Base-by-base conservation (phyloP, 2,113 vertebrate genomes). In the Caretta caretta region DNA sequence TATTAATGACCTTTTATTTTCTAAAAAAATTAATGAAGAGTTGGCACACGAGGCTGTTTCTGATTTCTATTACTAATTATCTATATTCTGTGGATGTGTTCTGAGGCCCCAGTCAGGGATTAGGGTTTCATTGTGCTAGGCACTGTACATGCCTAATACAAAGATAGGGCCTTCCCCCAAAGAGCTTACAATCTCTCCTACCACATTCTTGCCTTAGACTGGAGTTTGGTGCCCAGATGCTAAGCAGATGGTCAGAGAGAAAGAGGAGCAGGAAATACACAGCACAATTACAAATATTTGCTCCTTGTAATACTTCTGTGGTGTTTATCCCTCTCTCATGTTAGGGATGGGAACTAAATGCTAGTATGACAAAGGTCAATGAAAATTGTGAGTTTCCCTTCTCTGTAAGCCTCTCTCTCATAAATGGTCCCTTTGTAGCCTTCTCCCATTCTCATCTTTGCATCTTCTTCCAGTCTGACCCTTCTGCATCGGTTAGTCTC, bases 61-160 rank as follows among this genome's bases (percentile, higher is more conserved):
- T 5, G 81, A 79, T 48, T 85, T 38, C 56, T 48, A 48, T 19
- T 31, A 49, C 54, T 72, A 84, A 59, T 59, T 81, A 89, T 17
- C 72, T n/a, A 89, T 11, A 84, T 14, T n/a, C 0, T 82, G 57
- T 4, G 31, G 38, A 29, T 56, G 20, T 1, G 0, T 57, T 25
- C 75, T 48, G 25, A 14, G 75, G 42, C 72, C 24, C 20, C 20
- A 46, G 57, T n/a, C 76, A 86, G 38, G 10, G 35, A 8, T 83
- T 22, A 80, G 50, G 42, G 25, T 27, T 5, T 19, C 57, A 27
- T 46, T 14, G 5, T n/a, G n/a, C 10, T 56, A 80, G 79, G 42
- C 19, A 62, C 27, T 80, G 31, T 10, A 85, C 24, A 50, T 38
- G 57, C 31, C 88, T 50, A 72, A 57, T 25, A 38, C 46, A 69